These are phyloP conservation scores for Elysia chlorotica DNA, from an alignment of 1,140 invertebrate genomes.

Conservation along the genomic window DNA sequence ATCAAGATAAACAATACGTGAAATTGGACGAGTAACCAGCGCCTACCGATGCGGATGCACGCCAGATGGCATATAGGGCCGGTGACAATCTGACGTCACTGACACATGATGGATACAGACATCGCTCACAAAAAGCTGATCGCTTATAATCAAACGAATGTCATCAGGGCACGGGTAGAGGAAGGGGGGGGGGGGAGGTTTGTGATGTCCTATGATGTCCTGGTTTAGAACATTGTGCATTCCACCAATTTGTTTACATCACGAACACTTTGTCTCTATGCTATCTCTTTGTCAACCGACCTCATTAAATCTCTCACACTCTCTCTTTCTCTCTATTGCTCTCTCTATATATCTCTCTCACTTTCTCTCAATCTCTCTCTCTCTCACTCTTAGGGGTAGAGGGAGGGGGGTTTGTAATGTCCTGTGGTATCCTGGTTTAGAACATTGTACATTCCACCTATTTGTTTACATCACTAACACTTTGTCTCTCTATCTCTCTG, in stretches of 20 bases:
- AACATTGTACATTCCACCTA: neutral
- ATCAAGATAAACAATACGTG: too few species aligned
- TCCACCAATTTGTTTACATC: neutral
- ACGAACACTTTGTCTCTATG: neutral
- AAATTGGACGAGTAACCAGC: too few species aligned
- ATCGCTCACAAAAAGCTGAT: neutral
- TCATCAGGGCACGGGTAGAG: neutral
- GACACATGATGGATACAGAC: neutral
- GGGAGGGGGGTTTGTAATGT: neutral
- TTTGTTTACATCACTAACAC: neutral
- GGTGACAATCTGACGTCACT: neutral
- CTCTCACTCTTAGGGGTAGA: too few species aligned
- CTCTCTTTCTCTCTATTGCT: neutral
- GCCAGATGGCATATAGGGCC: too few species aligned
- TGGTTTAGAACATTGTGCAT: neutral
- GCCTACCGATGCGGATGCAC: too few species aligned
- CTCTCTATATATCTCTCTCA: too few species aligned
- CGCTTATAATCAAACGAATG: neutral
- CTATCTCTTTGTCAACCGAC: neutral
- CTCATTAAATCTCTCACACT: neutral
- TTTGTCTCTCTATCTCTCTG: neutral
- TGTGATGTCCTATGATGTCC: neutral
- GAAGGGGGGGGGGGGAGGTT: neutral
- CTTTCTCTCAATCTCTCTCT: too few species aligned
- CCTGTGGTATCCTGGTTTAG: neutral